Conservation (phyloP, 2,888 invertebrate species). For the Drosophila neotestacea region DNA sequence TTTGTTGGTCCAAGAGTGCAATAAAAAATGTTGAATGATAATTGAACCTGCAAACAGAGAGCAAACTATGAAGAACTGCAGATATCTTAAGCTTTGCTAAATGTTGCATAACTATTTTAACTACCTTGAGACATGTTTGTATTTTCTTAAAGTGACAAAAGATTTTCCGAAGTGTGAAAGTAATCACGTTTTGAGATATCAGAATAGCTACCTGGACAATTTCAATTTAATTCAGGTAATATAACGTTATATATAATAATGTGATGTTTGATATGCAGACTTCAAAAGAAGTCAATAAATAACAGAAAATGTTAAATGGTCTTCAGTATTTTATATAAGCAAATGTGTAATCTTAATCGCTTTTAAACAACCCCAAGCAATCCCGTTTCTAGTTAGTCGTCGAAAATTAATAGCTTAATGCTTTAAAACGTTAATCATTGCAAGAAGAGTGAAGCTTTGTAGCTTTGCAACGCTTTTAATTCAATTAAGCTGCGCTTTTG, state of each 20-base stretch:
- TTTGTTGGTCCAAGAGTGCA: conserved; percentile 15
- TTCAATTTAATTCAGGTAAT: no score
- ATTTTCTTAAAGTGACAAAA: not conserved
- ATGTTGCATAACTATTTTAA: conserved; percentile 25
- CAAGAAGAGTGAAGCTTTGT: conserved; percentile 41
- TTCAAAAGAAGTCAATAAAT: no score
- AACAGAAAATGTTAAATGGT: no score
- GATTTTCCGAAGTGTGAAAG: no score
- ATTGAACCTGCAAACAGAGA: conserved; percentile 14
- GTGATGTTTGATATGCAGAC: no score
- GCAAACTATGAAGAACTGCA: not conserved
- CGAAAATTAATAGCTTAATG: conserved; percentile 60
- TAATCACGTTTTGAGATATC: no score
- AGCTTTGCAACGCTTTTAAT: conserved; percentile 69
- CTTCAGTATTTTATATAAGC: no score
- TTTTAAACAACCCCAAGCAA: no score
- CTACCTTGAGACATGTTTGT: conserved; percentile 3
- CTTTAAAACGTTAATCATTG: conserved; percentile 63
- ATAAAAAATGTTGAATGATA: conserved; percentile 27
- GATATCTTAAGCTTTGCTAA: conserved; percentile 15
- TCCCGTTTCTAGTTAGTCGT: not conserved
- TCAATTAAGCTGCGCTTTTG: conserved; percentile 72
- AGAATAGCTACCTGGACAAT: no score
- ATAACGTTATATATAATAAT: no score
- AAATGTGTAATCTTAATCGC: no score